Base-by-base conservation (phyloP, 2,113 vertebrate genomes). In the Chaetodon trifascialis region DNA sequence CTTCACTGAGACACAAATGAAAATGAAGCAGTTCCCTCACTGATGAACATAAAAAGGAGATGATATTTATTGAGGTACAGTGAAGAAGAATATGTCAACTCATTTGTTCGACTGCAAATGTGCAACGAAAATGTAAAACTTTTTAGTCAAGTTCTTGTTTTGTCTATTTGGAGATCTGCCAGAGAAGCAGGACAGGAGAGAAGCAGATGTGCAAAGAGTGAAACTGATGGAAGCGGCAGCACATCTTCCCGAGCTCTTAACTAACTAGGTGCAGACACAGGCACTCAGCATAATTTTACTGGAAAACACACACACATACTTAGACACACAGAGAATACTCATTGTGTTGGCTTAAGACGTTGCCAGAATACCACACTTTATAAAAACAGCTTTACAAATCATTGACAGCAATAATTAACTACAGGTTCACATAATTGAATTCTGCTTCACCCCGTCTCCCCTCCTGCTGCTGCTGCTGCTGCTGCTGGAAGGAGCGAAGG, bases 331-430 rank as follows among this genome's bases (percentile, higher is more conserved):
- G 58, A 81, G 62, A 92, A 81, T 73, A 62, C 60, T 88, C 59
- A 75, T 76, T 90, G 84, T 67, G 72, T 89, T 92, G 89, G 90
- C 83, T 38, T 60, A 70, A 19, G 62, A 59, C 44, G 30, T 15
- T 91, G 89, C 91, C 93, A 92, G 85, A 92, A 94, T 91, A 90
- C 89, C 90, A 67, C 92, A 90, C 92, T 91, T 90, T 89, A 89
- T 89, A 90, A 92, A 93, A 91, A 88, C 71, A 88, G 91, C 90
- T 93, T 91, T 93, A 90, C 87, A 91, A 95, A 94, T 91, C 87
- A 92, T 71, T 91, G 86, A 86, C 90, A 88, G 91, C 88, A 85
- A 80, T 93, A 94, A 94, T 94, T 93, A 94, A 94, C 88, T 89
- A 73, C 91, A 94, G 94, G 88, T 93, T 91, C 79, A 80, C 87